These are phyloP conservation scores for Pipa parva DNA, from an alignment of 2,113 vertebrate genomes.

Conservation along the genomic window DNA sequence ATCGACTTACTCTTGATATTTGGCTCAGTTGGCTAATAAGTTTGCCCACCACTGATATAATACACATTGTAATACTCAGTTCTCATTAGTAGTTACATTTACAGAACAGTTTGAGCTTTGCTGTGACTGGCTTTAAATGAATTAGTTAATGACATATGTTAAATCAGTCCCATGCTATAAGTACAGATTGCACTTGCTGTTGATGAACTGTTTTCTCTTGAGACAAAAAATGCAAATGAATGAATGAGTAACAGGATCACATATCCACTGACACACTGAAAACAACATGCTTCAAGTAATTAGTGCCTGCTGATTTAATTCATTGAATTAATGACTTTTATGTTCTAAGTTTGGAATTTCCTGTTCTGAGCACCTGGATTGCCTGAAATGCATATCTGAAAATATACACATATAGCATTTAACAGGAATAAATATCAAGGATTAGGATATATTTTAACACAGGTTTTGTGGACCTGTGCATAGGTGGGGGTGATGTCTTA, in stretches of 20 bases:
- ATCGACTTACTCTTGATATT: too few relatives aligned
- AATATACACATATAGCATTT: slow-evolving; percentile 24
- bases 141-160: slow-evolving; percentile 5
- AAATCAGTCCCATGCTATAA: slow-evolving; percentile 1
- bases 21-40: too few relatives aligned
- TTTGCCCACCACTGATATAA: too few relatives aligned
- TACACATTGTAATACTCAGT: too few relatives aligned
- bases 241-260: slow-evolving; percentile 49
- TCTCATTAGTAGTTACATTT: too few relatives aligned
- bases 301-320: slow-evolving; percentile 46
- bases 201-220: slow-evolving; percentile 44
- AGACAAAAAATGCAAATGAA: slow-evolving; percentile 48
- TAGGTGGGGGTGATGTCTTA: too few relatives aligned
- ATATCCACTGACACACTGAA: background rate
- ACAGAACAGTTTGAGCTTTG: too few relatives aligned
- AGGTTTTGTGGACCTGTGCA: too few relatives aligned
- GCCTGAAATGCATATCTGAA: slow-evolving; percentile 43
- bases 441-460: too few relatives aligned
- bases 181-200: slow-evolving; percentile 15
- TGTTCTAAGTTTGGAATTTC: slow-evolving; percentile 53
- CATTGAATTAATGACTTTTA: slow-evolving; percentile 44
- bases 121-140: too few relatives aligned
- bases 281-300: slow-evolving; percentile 46
- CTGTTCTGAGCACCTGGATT: slow-evolving; percentile 49
- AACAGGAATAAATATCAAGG: slow-evolving; percentile 26